Evolutionary conservation across 2,888 invertebrate genomes (phyloP).

Genomic region (Masnerella sp.): DNA sequence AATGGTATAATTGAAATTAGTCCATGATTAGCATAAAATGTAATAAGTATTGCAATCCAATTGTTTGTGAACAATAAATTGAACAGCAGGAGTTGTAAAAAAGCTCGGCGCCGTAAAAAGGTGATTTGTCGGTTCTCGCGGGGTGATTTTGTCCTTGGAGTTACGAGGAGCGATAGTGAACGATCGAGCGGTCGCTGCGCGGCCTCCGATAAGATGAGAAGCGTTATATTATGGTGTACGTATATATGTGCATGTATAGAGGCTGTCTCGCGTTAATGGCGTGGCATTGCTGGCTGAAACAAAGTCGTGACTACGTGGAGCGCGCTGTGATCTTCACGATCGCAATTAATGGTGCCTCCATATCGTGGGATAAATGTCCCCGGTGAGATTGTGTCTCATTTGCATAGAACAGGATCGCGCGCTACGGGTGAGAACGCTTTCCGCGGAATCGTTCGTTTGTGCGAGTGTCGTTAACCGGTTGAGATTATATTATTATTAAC

Average conservation of each 20-base stretch:
- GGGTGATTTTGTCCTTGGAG: conserved; percentile 61
- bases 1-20: conserved; percentile 37
- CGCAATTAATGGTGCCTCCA: conserved; percentile 69
- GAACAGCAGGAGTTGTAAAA: conserved; percentile 26
- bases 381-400: conserved; percentile 66
- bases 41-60: conserved; percentile 41
- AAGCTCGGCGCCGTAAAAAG: conserved; percentile 47
- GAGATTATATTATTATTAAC: conserved; percentile 59
- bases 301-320: conserved; percentile 63
- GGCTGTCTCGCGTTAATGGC: conserved; percentile 58
- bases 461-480: conserved; percentile 48
- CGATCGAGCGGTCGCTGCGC: conserved; percentile 51
- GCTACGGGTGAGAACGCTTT: conserved; percentile 65
- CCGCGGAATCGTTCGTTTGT: conserved; percentile 56
- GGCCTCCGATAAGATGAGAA: conserved; percentile 49
- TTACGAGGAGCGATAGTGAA: conserved; percentile 60
- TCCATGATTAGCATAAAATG: conserved; percentile 48
- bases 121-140: conserved; percentile 60
- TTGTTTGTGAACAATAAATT: conserved; percentile 48
- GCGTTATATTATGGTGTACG: no score
- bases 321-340: conserved; percentile 63
- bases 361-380: conserved; percentile 72
- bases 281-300: conserved; percentile 44
- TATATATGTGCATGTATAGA: no score
- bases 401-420: conserved; percentile 67